Percentiles rank a stretch among this genome's conserved stretches.
Conservation (phyloP, 64 coral and sea anemone genomes). For the Montipora foliosa region DNA sequence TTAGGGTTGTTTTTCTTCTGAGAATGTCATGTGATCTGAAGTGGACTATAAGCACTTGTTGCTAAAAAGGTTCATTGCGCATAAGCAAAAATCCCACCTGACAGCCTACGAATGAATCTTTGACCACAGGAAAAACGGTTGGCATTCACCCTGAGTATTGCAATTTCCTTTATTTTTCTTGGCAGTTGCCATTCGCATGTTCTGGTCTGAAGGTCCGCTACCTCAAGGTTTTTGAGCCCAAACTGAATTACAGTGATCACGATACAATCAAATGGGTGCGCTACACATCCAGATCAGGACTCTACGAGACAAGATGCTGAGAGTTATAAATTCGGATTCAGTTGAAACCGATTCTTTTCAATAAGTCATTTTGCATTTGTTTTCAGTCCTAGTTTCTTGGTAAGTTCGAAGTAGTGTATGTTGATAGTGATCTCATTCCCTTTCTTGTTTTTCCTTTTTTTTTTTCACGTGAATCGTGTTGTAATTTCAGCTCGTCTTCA, state of each 20-base stretch:
- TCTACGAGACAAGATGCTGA: slow-evolving; percentile 97
- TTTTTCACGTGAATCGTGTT: too few species aligned
- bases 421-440: too few species aligned
- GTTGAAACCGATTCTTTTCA: not conserved
- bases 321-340: not conserved
- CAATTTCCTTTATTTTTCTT: not conserved
- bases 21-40: too few species aligned
- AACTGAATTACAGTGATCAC: slow-evolving; percentile 99
- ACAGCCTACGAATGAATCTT: too few species aligned
- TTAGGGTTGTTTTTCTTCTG: too few species aligned
- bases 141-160: not conserved
- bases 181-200: slow-evolving; percentile 95
- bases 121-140: not conserved
- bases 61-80: too few species aligned
- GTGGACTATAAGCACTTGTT: too few species aligned
- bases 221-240: slow-evolving; percentile 98
- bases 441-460: too few species aligned
- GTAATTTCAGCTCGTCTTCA: too few species aligned
- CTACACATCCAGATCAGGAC: slow-evolving; percentile 95
- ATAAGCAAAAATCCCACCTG: too few species aligned
- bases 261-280: slow-evolving; percentile 99
- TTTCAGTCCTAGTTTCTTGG: too few species aligned
- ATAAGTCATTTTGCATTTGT: not conserved
- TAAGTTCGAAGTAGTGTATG: too few species aligned
- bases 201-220: slow-evolving; percentile 99